Base-by-base conservation (phyloP, 2,113 vertebrate species). In the Acanthochromis polyacanthus region DNA sequence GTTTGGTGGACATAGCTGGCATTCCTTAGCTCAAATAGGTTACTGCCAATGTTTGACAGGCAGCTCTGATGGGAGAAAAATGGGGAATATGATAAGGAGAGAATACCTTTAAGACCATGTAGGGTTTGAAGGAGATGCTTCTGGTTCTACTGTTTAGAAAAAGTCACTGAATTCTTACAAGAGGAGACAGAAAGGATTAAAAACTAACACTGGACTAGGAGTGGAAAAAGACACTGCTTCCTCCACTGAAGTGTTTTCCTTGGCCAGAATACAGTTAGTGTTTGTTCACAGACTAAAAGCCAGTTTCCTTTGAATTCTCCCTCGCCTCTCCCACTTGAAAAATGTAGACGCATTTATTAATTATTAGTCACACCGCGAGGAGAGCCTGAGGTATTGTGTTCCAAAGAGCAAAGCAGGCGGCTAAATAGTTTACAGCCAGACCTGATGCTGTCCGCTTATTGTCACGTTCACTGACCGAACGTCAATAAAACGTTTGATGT, bases 311-410 rank as follows among this genome's bases (percentile, higher is more conserved):
- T 52, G 2, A 74, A 78, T 62, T 55, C 10, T 52, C 30, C 32
- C 8, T 1, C 1, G n/a, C 65, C 60, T 58, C 62, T 61, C 73
- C 73, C 12, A 56, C 43, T 61, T 14, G 5, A 57, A 81, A 78
- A 68, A 78, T 57, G 57, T 9, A 0, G 5, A 78, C 25, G 20
- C 57, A 32, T 63, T 78, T 75, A 53, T 76, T 65, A 82, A 88
- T 68, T 63, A 79, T 74, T 62, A 77, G 58, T 83, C 77, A 64
- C 17, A 7, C 9, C 3, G 71, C 51, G 17, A 78, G 74, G 46
- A 88, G 81, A 16, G 17, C 66, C 30, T n/a, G 19, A 14, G 12
- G 28, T 1, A 22, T n/a, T 32, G 25, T 38, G 32, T 23, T 50
- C 19, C 9, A 57, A 58, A 22, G 20, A 68, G 10, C 9, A 61